Conservation (phyloP, 2,888 invertebrate species). For the Temnothorax ravouxi region DNA sequence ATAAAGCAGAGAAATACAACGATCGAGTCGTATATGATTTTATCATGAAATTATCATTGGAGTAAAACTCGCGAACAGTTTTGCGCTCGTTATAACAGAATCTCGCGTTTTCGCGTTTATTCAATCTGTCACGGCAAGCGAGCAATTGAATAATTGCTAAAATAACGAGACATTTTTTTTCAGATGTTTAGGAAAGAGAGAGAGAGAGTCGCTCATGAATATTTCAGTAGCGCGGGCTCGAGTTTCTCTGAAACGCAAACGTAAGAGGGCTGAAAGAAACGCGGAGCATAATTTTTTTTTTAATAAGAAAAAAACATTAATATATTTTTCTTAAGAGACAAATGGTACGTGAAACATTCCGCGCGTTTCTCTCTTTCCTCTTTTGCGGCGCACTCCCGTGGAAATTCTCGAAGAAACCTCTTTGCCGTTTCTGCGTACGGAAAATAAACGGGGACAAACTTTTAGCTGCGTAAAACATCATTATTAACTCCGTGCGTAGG, state of each 20-base stretch:
- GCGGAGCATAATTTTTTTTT: not conserved
- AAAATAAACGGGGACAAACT: slow-evolving; percentile 4
- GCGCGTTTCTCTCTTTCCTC: not conserved
- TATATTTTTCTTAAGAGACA: slow-evolving; percentile 34
- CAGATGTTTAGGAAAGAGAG: slow-evolving; percentile 21
- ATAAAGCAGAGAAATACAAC: not conserved
- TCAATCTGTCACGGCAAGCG: slow-evolving; percentile 15
- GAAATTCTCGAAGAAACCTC: slow-evolving; percentile 2
- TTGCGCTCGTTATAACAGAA: not conserved
- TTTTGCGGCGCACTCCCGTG: not conserved
- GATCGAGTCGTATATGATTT: not conserved
- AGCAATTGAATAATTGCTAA: slow-evolving; percentile 51
- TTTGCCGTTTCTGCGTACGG: not conserved
- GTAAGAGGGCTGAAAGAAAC: slow-evolving; percentile 13
- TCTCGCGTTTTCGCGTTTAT: slow-evolving; percentile 7
- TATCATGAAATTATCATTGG: not conserved
- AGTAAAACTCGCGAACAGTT: not conserved
- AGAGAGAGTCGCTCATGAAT: slow-evolving; percentile 42
- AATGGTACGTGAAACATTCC: slow-evolving; percentile 23
- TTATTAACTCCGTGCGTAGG: slow-evolving; percentile 26
- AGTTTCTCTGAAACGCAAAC: slow-evolving; percentile 31
- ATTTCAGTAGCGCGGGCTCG: slow-evolving; percentile 39
- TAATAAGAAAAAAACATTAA: slow-evolving; percentile 43
- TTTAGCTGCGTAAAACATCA: slow-evolving; percentile 9
- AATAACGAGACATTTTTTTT: slow-evolving; percentile 47